Evolutionary conservation across 2,113 vertebrate species (phyloP).

Genomic region (Microcebus griseorufus): DNA sequence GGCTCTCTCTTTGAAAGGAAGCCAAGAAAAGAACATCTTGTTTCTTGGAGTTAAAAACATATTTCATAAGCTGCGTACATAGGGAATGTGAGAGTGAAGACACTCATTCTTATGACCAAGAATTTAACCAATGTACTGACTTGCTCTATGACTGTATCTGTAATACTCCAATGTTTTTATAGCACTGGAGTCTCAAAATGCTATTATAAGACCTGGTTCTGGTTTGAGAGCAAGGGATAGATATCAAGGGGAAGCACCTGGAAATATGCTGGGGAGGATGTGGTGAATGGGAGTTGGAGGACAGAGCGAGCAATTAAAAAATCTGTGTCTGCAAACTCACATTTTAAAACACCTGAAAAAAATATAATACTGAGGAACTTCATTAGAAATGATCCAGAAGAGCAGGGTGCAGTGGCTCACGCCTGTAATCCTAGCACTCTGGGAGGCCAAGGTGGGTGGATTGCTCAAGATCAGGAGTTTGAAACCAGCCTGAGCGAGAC

Average conservation of each 20-base stretch:
- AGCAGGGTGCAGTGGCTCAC: background rate
- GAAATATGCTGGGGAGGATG: background rate
- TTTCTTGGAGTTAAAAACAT: background rate
- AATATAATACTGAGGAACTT: background rate
- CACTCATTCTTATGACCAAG: background rate
- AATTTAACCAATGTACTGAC: background rate
- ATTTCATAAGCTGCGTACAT: background rate
- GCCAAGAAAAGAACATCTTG: background rate
- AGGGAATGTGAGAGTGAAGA: slow-evolving; percentile 9
- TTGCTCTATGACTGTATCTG: background rate
- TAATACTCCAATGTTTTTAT: background rate
- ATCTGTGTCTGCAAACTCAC: background rate
- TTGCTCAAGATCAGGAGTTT: no score
- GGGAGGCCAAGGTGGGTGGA: no score
- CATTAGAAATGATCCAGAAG: slow-evolving; percentile 1
- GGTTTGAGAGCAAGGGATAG: background rate
- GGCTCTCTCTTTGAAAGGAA: background rate
- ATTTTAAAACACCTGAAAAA: background rate
- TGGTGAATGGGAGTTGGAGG: background rate
- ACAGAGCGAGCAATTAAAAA: background rate
- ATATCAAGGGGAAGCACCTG: background rate
- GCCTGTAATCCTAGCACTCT: no score
- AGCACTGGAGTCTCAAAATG: background rate
- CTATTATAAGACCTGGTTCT: background rate
- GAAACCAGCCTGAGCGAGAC: no score